Percentiles rank a stretch among this genome's conserved stretches.
Conservation (phyloP, 2,113 vertebrate genomes). For the Antechinus stuartii region DNA sequence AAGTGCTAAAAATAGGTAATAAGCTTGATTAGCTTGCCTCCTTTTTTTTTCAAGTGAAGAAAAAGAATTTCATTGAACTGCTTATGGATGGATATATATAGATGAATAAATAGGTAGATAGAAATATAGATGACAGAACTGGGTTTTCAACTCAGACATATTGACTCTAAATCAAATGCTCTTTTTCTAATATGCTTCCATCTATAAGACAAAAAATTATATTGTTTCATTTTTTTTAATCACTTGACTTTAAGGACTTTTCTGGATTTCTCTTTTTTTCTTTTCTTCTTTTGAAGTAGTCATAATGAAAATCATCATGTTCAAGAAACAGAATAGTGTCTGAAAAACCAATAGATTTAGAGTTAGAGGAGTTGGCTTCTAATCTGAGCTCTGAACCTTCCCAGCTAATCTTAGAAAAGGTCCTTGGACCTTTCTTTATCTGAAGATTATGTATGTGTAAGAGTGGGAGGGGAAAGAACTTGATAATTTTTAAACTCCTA, state of each 20-base stretch:
- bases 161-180: background rate
- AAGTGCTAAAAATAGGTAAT: background rate
- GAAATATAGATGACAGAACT: background rate
- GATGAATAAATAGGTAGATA: too few relatives aligned
- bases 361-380: background rate
- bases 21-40: background rate
- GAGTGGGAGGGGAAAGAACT: background rate
- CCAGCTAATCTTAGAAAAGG: background rate
- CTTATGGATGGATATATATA: background rate
- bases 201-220: constrained; percentile 26
- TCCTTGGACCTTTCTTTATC: background rate
- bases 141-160: background rate
- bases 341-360: background rate
- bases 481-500: background rate
- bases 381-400: background rate
- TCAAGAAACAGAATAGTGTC: background rate
- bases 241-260: constrained; percentile 6
- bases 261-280: constrained; percentile 20
- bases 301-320: constrained; percentile 15
- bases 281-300: background rate
- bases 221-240: background rate
- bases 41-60: background rate
- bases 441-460: background rate
- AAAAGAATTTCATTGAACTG: background rate
- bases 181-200: background rate